Base-by-base conservation (phyloP, 2,113 vertebrate genomes). In the Gymnorhina tibicen region DNA sequence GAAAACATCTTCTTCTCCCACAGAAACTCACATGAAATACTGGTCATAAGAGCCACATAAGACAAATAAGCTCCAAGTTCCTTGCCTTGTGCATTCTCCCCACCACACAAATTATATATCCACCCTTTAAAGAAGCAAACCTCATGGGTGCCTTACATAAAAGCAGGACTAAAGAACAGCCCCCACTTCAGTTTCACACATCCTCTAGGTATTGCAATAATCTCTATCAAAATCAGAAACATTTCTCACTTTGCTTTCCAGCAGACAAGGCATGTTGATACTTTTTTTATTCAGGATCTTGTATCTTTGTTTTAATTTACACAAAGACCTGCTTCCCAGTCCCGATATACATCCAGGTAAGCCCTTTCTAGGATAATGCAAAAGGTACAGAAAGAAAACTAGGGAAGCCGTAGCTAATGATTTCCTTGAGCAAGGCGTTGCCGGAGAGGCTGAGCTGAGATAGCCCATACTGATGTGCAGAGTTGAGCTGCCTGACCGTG, bases 11-110 rank as follows among this genome's bases (percentile, higher is more conserved):
- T 91, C 12, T 35, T 91, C 77, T 58, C 73, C 52, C 26, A 3
- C 86, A 96, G 93, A 95, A 97, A 78, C 26, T 67, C 73, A 12
- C 21, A 32, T 42, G 68, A 92, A 97, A 95, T 91, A 73, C 60
- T 92, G 77, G 18, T 84, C 33, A 9, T 75, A 85, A 53, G 41
- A 97, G 81, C 41, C 88, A 95, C 81, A 88, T 86, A 47, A 64
- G n/a, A 79, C 67, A 96, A 97, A 93, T 58, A 81, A 94, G 75
- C 76, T 95, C 12, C 35, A 80, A 83, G 73, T 52, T 58, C 44
- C 37, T 62, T 44, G 35, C 33, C 18, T 72, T 35, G 17, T 44
- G 59, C 20, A 37, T 91, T 56, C 21, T 52, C 10, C 21, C 10
- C 64, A 58, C 42, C 44, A 63, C 75, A 79, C 22, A 84, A 62